Percentiles rank a stretch among this genome's conserved stretches.
Evolutionary conservation across 2,113 vertebrate genomes (phyloP).

Genomic region (Rhynchopsitta pachyrhyncha): DNA sequence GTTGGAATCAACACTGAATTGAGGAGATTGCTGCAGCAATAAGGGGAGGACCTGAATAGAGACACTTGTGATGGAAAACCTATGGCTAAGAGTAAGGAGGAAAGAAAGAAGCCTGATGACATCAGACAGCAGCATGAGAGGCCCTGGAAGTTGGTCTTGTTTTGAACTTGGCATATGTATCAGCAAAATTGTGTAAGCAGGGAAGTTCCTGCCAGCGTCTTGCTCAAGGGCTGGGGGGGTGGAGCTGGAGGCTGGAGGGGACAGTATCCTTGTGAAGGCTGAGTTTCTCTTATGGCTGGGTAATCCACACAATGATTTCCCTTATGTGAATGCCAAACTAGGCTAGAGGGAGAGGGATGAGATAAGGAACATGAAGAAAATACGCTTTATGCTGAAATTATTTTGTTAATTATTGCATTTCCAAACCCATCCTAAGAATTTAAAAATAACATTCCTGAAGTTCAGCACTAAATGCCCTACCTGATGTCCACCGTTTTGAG

Average conservation of each 20-base stretch:
- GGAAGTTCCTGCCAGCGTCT: neutral
- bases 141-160: neutral
- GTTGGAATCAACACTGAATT: neutral
- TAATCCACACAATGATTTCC: neutral
- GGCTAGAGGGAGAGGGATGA: neutral
- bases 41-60: neutral
- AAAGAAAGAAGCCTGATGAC: neutral
- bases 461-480: neutral
- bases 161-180: neutral
- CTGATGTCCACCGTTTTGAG: neutral
- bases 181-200: neutral
- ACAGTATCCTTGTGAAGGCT: rapidly evolving
- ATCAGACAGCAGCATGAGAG: rapidly evolving
- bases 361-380: neutral
- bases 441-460: neutral
- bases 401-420: neutral
- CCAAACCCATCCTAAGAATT: neutral
- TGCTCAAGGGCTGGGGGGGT: rapidly evolving
- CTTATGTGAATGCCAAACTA: neutral
- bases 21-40: neutral
- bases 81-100: neutral
- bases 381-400: neutral
- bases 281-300: neutral
- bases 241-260: neutral
- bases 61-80: neutral